Percentiles rank a stretch among this genome's conserved stretches.
Conservation (phyloP, 2,113 vertebrate species). For the Scartelaos histophorus region DNA sequence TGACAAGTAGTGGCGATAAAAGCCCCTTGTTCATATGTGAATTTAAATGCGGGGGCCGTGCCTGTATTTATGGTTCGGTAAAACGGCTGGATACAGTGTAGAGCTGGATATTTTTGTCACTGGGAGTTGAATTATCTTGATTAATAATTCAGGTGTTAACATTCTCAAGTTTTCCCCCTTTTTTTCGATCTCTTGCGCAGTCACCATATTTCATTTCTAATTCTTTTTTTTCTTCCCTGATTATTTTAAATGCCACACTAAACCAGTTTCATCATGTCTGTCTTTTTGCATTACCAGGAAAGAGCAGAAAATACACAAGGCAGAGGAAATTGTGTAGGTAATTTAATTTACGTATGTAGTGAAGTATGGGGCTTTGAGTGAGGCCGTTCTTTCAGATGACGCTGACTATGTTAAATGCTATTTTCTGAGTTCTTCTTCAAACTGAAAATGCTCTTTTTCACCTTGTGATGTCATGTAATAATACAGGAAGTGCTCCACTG, state of each 20-base stretch:
- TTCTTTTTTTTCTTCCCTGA: slow-evolving; percentile 2
- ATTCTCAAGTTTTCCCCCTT: slow-evolving; percentile 9
- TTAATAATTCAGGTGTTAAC: slow-evolving; percentile 69
- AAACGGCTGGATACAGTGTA: slow-evolving; percentile 3
- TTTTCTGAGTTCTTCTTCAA: too few species aligned
- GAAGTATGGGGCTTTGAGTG: neutral
- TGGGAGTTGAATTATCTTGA: slow-evolving; percentile 56
- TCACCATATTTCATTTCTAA: slow-evolving; percentile 14
- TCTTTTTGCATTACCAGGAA: slow-evolving; percentile 3
- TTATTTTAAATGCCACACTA: slow-evolving; percentile 6
- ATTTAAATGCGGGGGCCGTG: slow-evolving; percentile 26
- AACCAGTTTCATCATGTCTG: slow-evolving; percentile 3
- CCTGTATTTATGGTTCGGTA: slow-evolving; percentile 12
- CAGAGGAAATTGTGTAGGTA: neutral
- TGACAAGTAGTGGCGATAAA: slow-evolving; percentile 53
- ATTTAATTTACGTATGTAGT: neutral
- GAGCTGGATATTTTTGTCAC: slow-evolving; percentile 59
- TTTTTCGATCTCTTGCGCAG: slow-evolving; percentile 24
- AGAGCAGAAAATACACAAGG: neutral
- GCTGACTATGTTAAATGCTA: slow-evolving; percentile 9
- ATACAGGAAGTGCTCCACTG: too few species aligned
- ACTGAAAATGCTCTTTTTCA: too few species aligned
- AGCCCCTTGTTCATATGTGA: slow-evolving; percentile 30
- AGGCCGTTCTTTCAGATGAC: slow-evolving; percentile 5
- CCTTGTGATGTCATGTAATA: too few species aligned